Conservation (phyloP, 2,797 vertebrate genomes). For the Streptopelia turtur region DNA sequence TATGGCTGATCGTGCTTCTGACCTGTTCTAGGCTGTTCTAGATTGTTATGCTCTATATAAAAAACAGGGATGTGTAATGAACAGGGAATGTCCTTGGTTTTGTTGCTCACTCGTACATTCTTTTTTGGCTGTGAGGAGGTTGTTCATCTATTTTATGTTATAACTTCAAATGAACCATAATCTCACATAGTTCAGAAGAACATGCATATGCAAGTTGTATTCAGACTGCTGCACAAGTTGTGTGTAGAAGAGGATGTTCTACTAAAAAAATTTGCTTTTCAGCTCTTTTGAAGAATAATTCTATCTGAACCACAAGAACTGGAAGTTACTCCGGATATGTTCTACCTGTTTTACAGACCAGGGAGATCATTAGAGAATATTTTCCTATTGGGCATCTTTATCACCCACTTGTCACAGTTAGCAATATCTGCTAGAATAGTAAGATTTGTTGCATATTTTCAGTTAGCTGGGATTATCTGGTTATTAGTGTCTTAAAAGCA, state of each 20-base stretch:
- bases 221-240: background rate
- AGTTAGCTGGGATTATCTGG: background rate
- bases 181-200: background rate
- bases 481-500: background rate
- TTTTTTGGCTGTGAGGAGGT: background rate
- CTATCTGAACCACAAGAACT: background rate
- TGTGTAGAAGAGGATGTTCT: background rate
- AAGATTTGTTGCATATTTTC: background rate
- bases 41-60: background rate
- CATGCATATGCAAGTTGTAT: background rate
- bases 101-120: background rate
- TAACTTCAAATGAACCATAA: background rate
- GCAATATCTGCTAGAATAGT: background rate
- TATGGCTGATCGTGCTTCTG: background rate
- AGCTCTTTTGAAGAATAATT: background rate
- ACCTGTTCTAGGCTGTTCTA: background rate
- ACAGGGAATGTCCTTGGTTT: background rate
- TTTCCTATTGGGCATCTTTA: background rate
- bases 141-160: background rate
- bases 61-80: background rate
- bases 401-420: background rate
- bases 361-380: background rate
- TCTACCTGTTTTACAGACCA: background rate
- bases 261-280: background rate
- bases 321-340: background rate